Evolutionary conservation across 2,113 vertebrate genomes (phyloP).

Genomic region (Hemichromis elongatus): DNA sequence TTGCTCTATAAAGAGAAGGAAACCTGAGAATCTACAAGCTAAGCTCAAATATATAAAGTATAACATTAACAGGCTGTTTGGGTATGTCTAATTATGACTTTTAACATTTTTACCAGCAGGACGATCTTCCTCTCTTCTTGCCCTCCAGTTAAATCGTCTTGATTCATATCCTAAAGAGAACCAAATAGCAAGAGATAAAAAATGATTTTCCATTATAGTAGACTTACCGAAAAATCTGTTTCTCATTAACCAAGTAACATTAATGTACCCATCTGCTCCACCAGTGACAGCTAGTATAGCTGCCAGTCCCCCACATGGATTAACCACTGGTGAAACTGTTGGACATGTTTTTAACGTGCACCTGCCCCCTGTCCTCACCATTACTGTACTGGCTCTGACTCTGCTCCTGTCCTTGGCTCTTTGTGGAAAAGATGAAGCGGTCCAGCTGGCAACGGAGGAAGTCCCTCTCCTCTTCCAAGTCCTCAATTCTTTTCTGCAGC

Average conservation of each 20-base stretch:
- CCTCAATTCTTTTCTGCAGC: conserved; percentile 87
- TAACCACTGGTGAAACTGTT: background rate
- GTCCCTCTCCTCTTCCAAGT: conserved; percentile 87
- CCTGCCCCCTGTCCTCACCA: conserved; percentile 21
- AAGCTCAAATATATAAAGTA: background rate
- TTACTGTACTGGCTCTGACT: conserved; percentile 70
- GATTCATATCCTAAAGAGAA: conserved; percentile 66
- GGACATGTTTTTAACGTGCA: background rate
- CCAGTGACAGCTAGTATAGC: background rate
- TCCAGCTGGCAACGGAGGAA: conserved; percentile 86
- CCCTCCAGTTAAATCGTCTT: conserved; percentile 73
- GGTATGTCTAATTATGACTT: background rate
- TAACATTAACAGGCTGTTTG: background rate
- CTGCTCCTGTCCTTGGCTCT: conserved; percentile 62
- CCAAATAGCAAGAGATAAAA: background rate
- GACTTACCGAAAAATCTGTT: background rate
- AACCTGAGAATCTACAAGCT: background rate
- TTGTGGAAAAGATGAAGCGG: conserved; percentile 85
- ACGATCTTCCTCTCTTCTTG: conserved; percentile 67
- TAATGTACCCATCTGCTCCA: background rate
- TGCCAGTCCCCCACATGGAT: background rate
- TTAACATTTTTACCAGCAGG: conserved; percentile 51
- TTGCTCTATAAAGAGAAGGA: conserved; percentile 55
- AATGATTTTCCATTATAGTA: background rate
- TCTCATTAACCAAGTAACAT: background rate